A percentile compares a stretch with the other conserved stretches of the same genome.
Conservation (phyloP, 2,113 vertebrate genomes). For the Catagonus wagneri region DNA sequence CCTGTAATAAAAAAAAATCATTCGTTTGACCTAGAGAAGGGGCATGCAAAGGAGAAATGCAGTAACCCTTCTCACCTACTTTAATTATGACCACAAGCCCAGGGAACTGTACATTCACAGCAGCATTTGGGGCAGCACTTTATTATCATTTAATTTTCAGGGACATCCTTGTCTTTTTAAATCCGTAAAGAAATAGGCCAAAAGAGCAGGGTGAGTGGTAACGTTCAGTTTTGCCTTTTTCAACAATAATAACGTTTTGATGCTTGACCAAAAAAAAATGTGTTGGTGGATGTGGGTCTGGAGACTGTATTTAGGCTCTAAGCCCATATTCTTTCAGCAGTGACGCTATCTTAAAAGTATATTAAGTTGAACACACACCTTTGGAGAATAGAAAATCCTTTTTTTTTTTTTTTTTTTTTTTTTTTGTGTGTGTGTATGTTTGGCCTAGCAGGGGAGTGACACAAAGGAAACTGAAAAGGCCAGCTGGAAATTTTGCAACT, state of each 20-base stretch:
- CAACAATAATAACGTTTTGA: neutral
- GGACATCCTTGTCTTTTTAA: neutral
- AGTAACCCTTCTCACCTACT: neutral
- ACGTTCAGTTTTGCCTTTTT: neutral
- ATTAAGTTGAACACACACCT: neutral
- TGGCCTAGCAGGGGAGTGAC: neutral
- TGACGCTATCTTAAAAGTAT: neutral
- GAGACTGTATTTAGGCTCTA: neutral
- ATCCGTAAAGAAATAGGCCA: neutral
- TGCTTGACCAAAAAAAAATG: neutral
- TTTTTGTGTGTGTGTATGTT: neutral
- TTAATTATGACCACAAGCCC: neutral
- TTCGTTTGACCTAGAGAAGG: neutral
- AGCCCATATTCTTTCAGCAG: neutral
- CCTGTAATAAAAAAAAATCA: conserved; percentile 19
- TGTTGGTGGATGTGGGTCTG: neutral
- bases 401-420: too few species aligned
- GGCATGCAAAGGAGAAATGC: neutral
- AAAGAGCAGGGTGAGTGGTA: neutral
- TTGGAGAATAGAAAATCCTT: neutral
- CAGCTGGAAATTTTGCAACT: neutral
- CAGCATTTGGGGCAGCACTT: neutral
- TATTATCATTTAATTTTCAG: neutral
- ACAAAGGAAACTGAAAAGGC: neutral
- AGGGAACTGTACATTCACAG: neutral